These are phyloP conservation scores for Panthera uncia DNA, from an alignment of 2,113 vertebrate genomes.

Conservation along the genomic window DNA sequence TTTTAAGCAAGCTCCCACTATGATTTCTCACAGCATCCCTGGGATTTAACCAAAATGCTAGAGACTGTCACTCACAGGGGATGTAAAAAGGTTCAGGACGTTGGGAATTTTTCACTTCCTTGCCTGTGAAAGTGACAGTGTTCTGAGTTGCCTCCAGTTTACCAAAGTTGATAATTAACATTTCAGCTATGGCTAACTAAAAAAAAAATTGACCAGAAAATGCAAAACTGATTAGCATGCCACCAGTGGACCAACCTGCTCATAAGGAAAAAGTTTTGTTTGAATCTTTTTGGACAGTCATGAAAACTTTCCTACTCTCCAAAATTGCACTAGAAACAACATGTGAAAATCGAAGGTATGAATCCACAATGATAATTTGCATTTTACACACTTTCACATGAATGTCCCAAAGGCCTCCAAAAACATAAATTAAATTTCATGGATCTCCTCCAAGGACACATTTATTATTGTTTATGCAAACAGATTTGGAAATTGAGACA, in stretches of 20 bases:
- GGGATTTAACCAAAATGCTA: conserved; percentile 8
- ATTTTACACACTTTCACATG: conserved; percentile 64
- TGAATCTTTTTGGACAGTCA: not conserved
- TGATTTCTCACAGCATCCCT: not conserved
- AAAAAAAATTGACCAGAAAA: conserved; percentile 58
- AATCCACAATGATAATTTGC: conserved; percentile 14
- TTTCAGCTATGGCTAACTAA: conserved; percentile 25
- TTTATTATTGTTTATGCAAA: conserved; percentile 46
- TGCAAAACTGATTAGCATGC: conserved; percentile 32
- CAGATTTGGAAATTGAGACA: conserved; percentile 48
- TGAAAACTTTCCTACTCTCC: conserved; percentile 13
- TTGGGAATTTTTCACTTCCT: not conserved
- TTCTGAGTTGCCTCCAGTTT: not conserved
- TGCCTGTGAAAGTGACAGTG: not conserved
- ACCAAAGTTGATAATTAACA: conserved; percentile 56
- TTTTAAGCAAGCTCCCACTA: not conserved
- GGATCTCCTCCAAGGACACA: conserved; percentile 34
- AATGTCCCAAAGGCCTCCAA: conserved; percentile 39
- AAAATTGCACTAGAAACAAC: not conserved
- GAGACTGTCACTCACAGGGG: not conserved
- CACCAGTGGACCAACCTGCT: conserved; percentile 20
- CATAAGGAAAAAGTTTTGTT: not conserved
- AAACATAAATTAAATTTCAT: conserved; percentile 70
- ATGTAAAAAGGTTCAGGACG: not conserved
- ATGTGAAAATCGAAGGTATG: conserved; percentile 5